Evolutionary conservation across 1,140 invertebrate genomes (phyloP).

Genomic region (Periplaneta americana): DNA sequence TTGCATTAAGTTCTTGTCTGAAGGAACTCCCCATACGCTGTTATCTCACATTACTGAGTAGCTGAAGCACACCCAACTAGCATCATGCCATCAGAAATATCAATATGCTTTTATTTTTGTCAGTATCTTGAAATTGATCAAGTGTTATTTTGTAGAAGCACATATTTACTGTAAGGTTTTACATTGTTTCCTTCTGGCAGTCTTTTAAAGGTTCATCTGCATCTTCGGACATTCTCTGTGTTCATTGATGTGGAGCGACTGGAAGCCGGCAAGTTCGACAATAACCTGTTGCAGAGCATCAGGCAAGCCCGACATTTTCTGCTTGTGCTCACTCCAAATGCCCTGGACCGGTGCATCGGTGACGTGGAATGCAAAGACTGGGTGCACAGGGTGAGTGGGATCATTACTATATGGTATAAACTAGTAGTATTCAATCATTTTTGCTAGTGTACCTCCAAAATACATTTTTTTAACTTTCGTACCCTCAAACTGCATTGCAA

Average conservation of each 20-base stretch:
- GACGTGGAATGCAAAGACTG: conserved; percentile 96
- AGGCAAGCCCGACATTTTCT: conserved; percentile 95
- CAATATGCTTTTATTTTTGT: no score
- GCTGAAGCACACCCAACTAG: no score
- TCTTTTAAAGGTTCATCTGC: conserved; percentile 89
- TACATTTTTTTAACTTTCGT: no score
- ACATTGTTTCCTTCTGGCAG: conserved; percentile 36
- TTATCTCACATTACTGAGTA: no score
- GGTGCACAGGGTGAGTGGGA: conserved; percentile 86
- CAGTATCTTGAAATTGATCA: no score
- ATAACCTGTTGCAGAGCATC: conserved; percentile 94
- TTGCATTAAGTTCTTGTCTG: no score
- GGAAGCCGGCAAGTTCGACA: conserved; percentile 98
- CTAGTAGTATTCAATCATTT: no score
- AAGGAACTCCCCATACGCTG: no score
- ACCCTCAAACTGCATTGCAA: no score
- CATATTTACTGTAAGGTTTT: background rate
- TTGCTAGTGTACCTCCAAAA: no score
- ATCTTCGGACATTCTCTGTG: conserved; percentile 88
- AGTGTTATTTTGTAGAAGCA: no score
- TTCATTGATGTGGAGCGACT: conserved; percentile 94
- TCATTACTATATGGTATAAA: background rate
- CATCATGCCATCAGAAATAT: no score
- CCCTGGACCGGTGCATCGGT: conserved; percentile 87
- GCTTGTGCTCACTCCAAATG: conserved; percentile 90